phyloP scores from a whole-genome alignment of 64 coral and sea anemone species.

The Stylophora pistillata region DNA sequence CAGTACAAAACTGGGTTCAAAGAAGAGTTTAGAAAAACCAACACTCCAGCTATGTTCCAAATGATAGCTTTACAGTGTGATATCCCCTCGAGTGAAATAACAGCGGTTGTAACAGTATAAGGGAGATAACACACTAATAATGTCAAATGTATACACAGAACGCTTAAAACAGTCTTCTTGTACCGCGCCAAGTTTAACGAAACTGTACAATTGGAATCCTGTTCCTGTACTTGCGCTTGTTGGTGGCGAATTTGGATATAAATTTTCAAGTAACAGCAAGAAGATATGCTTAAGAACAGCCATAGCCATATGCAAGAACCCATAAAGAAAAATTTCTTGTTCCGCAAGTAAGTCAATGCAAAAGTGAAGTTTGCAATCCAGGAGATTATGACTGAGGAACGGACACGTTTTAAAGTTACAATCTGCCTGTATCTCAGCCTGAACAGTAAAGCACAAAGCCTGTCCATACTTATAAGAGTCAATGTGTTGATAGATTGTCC shows the following conservation, averaged over 20 bases:
- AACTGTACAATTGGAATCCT: not conserved
- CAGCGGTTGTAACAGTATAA: not conserved
- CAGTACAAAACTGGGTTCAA: not conserved
- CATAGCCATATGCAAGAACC: not conserved
- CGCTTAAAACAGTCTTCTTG: not conserved
- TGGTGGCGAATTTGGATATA: not conserved
- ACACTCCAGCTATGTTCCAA: not conserved
- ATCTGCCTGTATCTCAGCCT: constrained; percentile 14
- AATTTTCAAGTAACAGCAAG: constrained; percentile 3
- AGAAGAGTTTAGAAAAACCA: constrained; percentile 1
- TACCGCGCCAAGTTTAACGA: not conserved
- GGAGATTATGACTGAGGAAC: not conserved
- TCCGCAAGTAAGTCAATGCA: not conserved
- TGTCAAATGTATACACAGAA: not conserved
- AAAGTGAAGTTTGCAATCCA: not conserved
- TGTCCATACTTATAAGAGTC: constrained; percentile 14
- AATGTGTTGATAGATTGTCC: not conserved
- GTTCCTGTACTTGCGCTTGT: not conserved
- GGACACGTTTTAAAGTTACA: not conserved
- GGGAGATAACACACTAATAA: not conserved
- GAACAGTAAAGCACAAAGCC: not conserved
- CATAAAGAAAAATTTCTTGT: not conserved
- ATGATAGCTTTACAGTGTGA: not conserved
- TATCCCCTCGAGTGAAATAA: not conserved
- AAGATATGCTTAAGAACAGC: not conserved